Evolutionary conservation across 2,888 invertebrate species (phyloP).

Genomic region (Suillia variegata): DNA sequence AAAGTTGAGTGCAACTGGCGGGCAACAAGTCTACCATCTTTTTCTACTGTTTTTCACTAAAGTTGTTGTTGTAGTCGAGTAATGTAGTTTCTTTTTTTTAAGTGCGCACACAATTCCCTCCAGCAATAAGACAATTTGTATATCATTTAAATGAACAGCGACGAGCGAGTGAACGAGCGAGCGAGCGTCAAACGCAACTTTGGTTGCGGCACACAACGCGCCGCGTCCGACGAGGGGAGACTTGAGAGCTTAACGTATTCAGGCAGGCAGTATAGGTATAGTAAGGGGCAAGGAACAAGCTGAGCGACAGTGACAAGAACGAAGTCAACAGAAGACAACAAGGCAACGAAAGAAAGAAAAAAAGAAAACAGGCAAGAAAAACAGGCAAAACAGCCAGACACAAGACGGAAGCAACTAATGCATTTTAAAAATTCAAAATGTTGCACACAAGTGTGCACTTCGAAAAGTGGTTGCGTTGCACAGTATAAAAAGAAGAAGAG

Average conservation of each 20-base stretch:
- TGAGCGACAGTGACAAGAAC: background rate
- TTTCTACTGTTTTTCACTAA: background rate
- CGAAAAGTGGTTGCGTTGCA: conserved; percentile 20
- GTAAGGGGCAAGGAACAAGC: conserved; percentile 11
- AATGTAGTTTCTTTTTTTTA: background rate
- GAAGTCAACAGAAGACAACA: background rate
- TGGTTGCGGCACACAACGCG: conserved; percentile 25
- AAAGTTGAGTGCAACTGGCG: too few species aligned
- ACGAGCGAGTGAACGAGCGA: conserved; percentile 1
- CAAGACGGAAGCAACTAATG: conserved; percentile 16
- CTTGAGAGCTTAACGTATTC: too few species aligned
- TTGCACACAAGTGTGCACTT: conserved; percentile 18
- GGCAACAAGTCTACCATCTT: conserved; percentile 12
- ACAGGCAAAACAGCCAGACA: background rate
- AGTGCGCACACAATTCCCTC: conserved; percentile 20
- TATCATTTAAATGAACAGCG: conserved; percentile 37
- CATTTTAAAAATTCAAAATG: conserved; percentile 25
- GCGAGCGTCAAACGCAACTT: conserved; percentile 24
- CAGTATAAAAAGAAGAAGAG: background rate
- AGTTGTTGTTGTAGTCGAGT: too few species aligned
- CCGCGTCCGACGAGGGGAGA: background rate
- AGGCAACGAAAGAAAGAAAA: background rate
- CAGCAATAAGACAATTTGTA: conserved; percentile 41
- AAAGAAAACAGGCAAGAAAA: background rate
- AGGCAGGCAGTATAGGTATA: background rate